Evolutionary conservation across 2,888 invertebrate genomes (phyloP), one percentile per base, ranked within the genome.

Genomic region (Meiosimyza platycephala): DNA sequence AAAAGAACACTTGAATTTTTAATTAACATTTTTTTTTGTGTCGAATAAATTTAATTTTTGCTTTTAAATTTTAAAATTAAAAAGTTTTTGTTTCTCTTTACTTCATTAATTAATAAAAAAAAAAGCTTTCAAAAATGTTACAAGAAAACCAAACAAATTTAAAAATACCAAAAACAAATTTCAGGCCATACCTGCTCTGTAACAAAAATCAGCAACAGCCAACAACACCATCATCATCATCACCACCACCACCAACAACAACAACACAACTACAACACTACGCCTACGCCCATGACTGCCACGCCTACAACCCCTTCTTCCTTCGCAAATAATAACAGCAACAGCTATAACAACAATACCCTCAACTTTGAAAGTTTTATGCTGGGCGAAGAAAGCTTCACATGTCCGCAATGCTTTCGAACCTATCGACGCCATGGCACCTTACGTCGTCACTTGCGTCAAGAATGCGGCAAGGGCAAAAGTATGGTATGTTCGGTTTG

Each of bases 361-460:
- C 73, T 77, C 62, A 72, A 71, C 64, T 54, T 63, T 64, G 76
- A 77, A 75, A 75, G 76, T 74, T 76, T 77, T 71, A 71, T 77
- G 76, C 72, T 75, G 73, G 62, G 70, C 62, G 80, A 81, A 77
- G 86, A 86, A 77, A 86, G 83, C 74, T 87, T 83, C 74, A 83
- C 85, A 9, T 87, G 87, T 72, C 85, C 85, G 60, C 87, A 86
- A 77, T 91, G 90, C 78, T 88, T 87, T 78, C 88, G 90, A 66
- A 88, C 88, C 48, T 90, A 90, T 82, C 88, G 89, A 65, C 88
- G 89, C 54, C 86, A 88, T 78, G 89, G 89, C 76, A 90, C 90
- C n/a, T 83, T 91, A 72, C 86, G 88, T 57, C 86, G 88, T 60
- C 90, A 91, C 79, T 79, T 88, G 79, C 86, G 88, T 9, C 89